Percentiles rank a stretch among this genome's conserved stretches.
Conservation (phyloP, 2,888 invertebrate species). For the Diplolepis rosae region DNA sequence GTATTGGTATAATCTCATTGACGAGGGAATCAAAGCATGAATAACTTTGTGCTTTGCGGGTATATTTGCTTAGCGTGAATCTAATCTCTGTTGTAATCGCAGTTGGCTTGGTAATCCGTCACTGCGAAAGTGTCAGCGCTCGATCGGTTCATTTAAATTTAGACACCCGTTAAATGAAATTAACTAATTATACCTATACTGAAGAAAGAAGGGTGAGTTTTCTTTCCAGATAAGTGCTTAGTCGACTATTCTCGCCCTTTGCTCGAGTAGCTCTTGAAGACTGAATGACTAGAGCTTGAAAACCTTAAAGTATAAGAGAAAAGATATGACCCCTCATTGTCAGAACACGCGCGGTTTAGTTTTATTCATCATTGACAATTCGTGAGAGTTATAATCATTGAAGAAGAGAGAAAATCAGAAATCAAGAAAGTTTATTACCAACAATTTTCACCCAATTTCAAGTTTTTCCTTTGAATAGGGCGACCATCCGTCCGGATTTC, state of each 20-base stretch:
- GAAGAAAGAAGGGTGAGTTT: slow-evolving; percentile 5
- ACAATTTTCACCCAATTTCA: too few species aligned
- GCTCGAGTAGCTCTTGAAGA: slow-evolving; percentile 53
- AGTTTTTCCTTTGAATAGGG: too few species aligned
- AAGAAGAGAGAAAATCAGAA: too few species aligned
- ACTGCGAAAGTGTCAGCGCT: not conserved
- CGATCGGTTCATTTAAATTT: slow-evolving; percentile 42
- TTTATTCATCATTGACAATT: not conserved
- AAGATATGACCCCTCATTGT: slow-evolving; percentile 66
- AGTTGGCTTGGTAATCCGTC: slow-evolving; percentile 4
- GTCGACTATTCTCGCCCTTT: slow-evolving; percentile 61
- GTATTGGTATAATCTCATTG: slow-evolving; percentile 1
- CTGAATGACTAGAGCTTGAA: slow-evolving; percentile 34
- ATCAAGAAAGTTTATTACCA: too few species aligned
- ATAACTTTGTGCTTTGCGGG: slow-evolving; percentile 11
- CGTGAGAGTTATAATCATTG: too few species aligned
- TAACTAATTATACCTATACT: slow-evolving; percentile 53
- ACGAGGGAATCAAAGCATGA: not conserved
- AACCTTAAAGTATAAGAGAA: slow-evolving; percentile 52
- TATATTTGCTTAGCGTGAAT: slow-evolving; percentile 26
- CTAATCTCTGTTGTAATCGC: not conserved
- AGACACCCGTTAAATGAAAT: slow-evolving; percentile 58
- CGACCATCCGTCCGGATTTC: too few species aligned
- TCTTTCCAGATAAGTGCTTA: slow-evolving; percentile 53
- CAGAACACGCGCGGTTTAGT: slow-evolving; percentile 61